Percentiles rank a stretch among this genome's conserved stretches.
Conservation (phyloP, 30 jellyfish, hydroid and myxozoan genomes). For the Catostylus mosaicus region DNA sequence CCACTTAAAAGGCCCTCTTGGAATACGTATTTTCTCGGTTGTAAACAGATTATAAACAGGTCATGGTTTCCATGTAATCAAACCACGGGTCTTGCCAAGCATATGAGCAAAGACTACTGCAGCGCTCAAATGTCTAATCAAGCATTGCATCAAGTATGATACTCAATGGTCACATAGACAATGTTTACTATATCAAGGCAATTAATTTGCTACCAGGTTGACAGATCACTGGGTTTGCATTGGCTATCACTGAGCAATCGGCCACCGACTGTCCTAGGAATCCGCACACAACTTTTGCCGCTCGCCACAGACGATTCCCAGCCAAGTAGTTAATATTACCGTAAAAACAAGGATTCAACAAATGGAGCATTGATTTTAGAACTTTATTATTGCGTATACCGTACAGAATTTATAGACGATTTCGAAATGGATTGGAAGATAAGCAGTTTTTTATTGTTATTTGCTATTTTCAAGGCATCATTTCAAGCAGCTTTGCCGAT, state of each 20-base stretch:
- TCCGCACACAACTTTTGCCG: not conserved
- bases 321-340: not conserved
- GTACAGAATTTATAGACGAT: too few species aligned
- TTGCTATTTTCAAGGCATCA: constrained; percentile 21
- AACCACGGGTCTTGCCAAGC: constrained; percentile 20
- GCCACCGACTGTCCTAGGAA: constrained; percentile 58
- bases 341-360: too few species aligned
- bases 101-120: constrained; percentile 8
- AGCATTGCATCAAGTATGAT: not conserved
- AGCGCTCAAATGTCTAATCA: not conserved
- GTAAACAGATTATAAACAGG: not conserved
- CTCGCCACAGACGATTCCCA: not conserved
- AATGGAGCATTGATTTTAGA: too few species aligned
- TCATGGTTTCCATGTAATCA: constrained; percentile 1
- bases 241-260: constrained; percentile 23
- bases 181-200: constrained; percentile 16
- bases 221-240: constrained; percentile 12
- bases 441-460: not conserved
- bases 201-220: constrained; percentile 10
- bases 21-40: too few species aligned
- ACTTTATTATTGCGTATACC: too few species aligned
- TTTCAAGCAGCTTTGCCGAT: constrained; percentile 49
- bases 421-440: constrained; percentile 29
- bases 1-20: too few species aligned
- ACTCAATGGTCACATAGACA: constrained; percentile 12